phyloP scores from a whole-genome alignment of 2,888 invertebrate species.

The Blera fallax region DNA sequence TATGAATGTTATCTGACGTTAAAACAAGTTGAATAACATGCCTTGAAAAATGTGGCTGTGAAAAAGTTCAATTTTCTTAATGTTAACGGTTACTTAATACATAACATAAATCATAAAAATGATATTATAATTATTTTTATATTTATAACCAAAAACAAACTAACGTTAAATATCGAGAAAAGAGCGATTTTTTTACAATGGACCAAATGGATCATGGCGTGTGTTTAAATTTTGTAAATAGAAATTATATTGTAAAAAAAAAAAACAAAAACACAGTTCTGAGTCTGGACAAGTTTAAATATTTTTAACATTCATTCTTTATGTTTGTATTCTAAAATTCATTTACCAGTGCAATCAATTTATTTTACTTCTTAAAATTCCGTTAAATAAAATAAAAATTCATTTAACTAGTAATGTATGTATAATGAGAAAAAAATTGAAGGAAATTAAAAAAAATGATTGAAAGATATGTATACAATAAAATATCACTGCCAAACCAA shows the following conservation, averaged over 20 bases:
- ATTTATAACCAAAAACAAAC: constrained; percentile 15
- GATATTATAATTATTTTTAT: constrained; percentile 55
- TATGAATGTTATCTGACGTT: constrained; percentile 3
- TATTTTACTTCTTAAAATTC: constrained; percentile 15
- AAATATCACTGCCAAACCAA: constrained; percentile 69
- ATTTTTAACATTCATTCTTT: background rate
- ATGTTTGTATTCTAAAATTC: constrained; percentile 20
- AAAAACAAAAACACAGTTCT: background rate
- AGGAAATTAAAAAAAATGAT: background rate
- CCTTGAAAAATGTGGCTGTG: constrained; percentile 70
- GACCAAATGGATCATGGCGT: constrained; percentile 63
- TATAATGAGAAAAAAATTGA: constrained; percentile 15
- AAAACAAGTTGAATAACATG: constrained; percentile 58
- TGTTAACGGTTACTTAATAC: constrained; percentile 41
- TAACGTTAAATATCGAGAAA: constrained; percentile 42
- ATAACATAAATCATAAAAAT: constrained; percentile 43
- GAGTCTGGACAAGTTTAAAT: background rate
- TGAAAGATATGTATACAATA: constrained; percentile 33
- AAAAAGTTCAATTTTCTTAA: constrained; percentile 66
- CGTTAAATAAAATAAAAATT: background rate
- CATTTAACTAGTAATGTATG: constrained; percentile 5
- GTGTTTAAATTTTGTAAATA: constrained; percentile 60
- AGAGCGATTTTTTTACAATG: constrained; percentile 49
- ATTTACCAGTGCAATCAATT: constrained; percentile 61
- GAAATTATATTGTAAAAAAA: constrained; percentile 6